Percentiles rank a stretch among this genome's conserved stretches.
Conservation (phyloP, 2,113 vertebrate genomes). For the Salvelinus alpinus region DNA sequence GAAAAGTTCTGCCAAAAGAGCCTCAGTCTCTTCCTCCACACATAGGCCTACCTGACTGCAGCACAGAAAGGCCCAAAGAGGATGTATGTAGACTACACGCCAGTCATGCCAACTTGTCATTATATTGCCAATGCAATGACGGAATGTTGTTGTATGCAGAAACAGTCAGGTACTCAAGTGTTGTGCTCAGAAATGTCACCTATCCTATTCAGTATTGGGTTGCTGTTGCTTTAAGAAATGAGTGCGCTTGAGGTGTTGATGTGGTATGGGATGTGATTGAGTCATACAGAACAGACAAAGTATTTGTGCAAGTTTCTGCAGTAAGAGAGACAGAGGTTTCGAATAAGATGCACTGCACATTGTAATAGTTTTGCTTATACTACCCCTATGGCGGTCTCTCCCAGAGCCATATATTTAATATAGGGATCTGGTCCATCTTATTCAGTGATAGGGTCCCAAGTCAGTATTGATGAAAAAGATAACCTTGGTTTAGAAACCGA, state of each 20-base stretch:
- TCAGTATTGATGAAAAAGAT: no score
- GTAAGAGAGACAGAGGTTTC: no score
- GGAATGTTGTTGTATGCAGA: not conserved
- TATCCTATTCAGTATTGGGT: not conserved
- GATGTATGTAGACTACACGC: no score
- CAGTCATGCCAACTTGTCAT: no score
- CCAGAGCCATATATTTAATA: no score
- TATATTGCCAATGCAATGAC: not conserved
- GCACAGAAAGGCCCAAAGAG: no score
- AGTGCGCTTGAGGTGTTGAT: not conserved
- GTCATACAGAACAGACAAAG: not conserved
- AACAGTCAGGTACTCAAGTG: not conserved
- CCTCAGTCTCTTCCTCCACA: slow-evolving; percentile 13
- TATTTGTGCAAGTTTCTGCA: not conserved
- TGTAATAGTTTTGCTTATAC: no score
- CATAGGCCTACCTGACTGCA: not conserved
- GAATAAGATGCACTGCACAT: no score
- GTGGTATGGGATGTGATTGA: not conserved
- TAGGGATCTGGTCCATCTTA: no score
- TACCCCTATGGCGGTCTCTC: no score
- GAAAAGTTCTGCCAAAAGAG: not conserved
- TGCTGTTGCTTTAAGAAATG: not conserved
- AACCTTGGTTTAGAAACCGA: no score
- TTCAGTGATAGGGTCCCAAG: no score
- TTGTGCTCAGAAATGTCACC: not conserved